Conservation (phyloP, 2,797 vertebrate species). For the Stomatorhinus walkeri region DNA sequence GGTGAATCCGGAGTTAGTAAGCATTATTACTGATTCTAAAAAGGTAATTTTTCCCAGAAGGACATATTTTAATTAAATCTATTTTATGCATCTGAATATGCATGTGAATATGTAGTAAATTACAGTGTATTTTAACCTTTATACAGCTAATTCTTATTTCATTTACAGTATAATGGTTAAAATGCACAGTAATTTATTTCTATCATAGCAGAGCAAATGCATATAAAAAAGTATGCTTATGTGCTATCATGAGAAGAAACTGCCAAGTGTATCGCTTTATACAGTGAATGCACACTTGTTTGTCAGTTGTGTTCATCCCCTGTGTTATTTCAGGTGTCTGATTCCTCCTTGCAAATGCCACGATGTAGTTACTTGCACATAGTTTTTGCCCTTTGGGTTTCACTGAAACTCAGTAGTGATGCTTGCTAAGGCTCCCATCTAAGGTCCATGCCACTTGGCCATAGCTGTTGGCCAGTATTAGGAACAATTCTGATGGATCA, state of each 20-base stretch:
- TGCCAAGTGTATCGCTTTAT: neutral
- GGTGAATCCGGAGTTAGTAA: neutral
- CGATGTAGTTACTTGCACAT: neutral
- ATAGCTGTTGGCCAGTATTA: neutral
- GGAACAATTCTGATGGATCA: neutral
- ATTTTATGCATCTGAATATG: neutral
- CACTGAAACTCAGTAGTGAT: neutral
- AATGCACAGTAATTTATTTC: neutral
- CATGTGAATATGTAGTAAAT: neutral
- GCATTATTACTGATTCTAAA: neutral
- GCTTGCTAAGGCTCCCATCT: neutral
- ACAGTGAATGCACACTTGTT: neutral
- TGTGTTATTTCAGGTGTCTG: neutral
- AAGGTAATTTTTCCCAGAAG: neutral
- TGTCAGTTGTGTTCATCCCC: neutral
- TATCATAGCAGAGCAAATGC: neutral
- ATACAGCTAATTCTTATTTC: neutral
- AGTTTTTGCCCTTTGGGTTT: neutral
- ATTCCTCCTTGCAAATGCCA: neutral
- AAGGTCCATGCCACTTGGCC: neutral
- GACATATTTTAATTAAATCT: neutral
- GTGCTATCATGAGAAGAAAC: neutral
- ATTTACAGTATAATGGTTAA: neutral
- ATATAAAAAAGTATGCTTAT: neutral
- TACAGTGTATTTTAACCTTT: neutral